Conservation (phyloP, 1,140 invertebrate genomes). For the Dendroctonus valens region DNA sequence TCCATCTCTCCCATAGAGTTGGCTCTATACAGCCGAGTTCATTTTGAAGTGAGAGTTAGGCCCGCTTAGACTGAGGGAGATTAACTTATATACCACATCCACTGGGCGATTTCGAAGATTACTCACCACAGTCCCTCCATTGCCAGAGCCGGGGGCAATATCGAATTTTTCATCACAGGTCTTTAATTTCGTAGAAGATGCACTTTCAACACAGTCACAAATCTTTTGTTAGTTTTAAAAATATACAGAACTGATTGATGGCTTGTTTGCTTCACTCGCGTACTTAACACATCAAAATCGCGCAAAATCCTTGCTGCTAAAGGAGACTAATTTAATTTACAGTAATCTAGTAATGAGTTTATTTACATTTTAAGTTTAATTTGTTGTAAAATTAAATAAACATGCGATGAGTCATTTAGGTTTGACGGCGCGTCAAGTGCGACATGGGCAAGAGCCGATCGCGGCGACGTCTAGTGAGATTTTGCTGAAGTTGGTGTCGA, state of each 20-base stretch:
- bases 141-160: background rate
- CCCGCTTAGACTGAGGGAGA: background rate
- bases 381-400: slow-evolving; percentile 2
- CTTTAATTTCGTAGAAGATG: slow-evolving; percentile 1
- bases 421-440: background rate
- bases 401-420: background rate
- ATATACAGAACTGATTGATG: background rate
- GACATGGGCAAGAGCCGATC: too few relatives aligned
- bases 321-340: slow-evolving; percentile 16
- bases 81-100: background rate
- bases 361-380: slow-evolving; percentile 29
- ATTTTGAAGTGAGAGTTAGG: background rate
- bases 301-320: slow-evolving; percentile 6
- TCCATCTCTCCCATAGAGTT: slow-evolving; percentile 50
- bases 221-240: background rate
- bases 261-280: background rate
- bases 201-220: background rate
- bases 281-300: background rate
- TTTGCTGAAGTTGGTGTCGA: too few relatives aligned
- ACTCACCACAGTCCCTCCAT: background rate
- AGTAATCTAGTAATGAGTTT: slow-evolving; percentile 16
- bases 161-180: background rate
- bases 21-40: background rate
- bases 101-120: background rate
- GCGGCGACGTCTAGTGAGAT: too few relatives aligned